Percentiles rank a stretch among this genome's conserved stretches.
phyloP scores from a whole-genome alignment of 2,888 invertebrate genomes.

The Dolichomitus sp. region DNA sequence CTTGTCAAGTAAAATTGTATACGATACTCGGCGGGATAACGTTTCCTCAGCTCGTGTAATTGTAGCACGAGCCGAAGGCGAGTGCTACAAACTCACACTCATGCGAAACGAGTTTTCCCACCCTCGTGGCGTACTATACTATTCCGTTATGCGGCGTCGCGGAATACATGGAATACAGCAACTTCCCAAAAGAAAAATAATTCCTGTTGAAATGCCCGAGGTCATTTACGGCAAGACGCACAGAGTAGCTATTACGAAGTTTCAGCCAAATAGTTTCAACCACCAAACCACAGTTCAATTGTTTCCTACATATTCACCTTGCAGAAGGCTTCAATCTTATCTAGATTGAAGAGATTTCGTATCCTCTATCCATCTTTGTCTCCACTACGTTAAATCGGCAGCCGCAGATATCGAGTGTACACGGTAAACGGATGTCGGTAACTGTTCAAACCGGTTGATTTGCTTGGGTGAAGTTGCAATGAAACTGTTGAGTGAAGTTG shows the following conservation, averaged over 20 bases:
- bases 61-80: too few relatives aligned
- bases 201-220: slow-evolving; percentile 20
- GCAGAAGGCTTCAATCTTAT: too few relatives aligned
- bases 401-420: slow-evolving; percentile 54
- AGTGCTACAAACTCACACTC: too few relatives aligned
- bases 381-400: slow-evolving; percentile 29
- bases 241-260: slow-evolving; percentile 36
- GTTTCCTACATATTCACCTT: too few relatives aligned
- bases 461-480: slow-evolving; percentile 32
- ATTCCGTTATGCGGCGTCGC: neutral
- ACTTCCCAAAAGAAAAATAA: slow-evolving; percentile 17
- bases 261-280: slow-evolving; percentile 25
- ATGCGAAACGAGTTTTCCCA: too few relatives aligned
- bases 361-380: slow-evolving; percentile 1
- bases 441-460: slow-evolving; percentile 15
- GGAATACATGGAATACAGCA: neutral
- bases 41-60: too few relatives aligned
- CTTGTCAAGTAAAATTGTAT: too few relatives aligned
- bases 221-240: slow-evolving; percentile 10
- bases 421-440: neutral
- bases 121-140: too few relatives aligned
- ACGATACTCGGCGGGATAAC: too few relatives aligned
- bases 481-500: slow-evolving; percentile 13
- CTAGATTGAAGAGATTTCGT: slow-evolving; percentile 37
- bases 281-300: slow-evolving; percentile 22